A percentile compares a stretch with the other conserved stretches of the same genome.
These are phyloP conservation scores for Cyanoderma ruficeps DNA, from an alignment of 2,113 vertebrate genomes.

Conservation along the genomic window DNA sequence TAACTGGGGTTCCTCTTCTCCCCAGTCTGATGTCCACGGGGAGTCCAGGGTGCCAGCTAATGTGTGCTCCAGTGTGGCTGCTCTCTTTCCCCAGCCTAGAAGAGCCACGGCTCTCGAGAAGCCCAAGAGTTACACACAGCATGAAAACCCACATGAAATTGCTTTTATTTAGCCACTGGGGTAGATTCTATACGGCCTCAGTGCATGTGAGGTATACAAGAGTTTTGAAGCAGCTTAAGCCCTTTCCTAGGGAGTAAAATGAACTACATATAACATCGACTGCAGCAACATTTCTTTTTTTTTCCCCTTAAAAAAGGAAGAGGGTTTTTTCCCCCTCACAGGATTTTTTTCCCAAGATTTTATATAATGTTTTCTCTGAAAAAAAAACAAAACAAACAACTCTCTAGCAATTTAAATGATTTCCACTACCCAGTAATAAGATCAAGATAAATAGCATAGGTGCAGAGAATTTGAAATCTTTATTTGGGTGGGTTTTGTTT, in stretches of 20 bases:
- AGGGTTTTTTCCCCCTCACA: fast-evolving
- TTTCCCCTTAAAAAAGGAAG: neutral
- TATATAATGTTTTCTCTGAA: neutral
- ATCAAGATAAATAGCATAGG: neutral
- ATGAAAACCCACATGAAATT: neutral
- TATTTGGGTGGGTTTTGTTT: fast-evolving
- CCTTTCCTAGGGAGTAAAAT: neutral
- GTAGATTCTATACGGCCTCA: neutral
- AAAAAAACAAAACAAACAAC: neutral
- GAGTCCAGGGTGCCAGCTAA: neutral
- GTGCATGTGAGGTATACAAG: neutral
- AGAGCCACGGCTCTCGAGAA: neutral
- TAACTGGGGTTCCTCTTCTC: neutral
- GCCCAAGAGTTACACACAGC: neutral
- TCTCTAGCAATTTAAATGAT: neutral
- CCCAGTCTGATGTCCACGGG: too few species aligned
- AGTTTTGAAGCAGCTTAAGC: neutral
- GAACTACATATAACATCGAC: neutral
- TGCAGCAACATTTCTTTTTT: neutral
- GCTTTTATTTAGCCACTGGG: neutral
- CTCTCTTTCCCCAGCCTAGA: neutral
- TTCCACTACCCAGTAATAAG: neutral
- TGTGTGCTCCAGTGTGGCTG: neutral
- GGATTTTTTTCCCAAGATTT: neutral
- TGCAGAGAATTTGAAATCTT: neutral